phyloP scores from a whole-genome alignment of 2,113 vertebrate genomes.

The Eulemur rufifrons region DNA sequence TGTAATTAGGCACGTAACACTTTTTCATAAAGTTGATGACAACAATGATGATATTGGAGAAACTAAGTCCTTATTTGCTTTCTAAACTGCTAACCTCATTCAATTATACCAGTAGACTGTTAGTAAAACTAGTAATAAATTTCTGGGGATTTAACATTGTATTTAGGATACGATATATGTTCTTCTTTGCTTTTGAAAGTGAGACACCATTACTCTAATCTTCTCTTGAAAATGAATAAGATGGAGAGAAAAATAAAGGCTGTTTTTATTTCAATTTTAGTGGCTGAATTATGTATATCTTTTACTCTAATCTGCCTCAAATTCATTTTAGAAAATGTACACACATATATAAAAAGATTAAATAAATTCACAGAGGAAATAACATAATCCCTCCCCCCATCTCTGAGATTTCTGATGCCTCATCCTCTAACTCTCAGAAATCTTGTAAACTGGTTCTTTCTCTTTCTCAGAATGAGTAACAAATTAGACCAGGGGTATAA shows the following conservation, averaged over 20 bases:
- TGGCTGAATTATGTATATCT: background rate
- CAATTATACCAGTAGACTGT: background rate
- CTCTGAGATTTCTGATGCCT: background rate
- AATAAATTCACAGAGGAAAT: background rate
- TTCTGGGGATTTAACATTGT: background rate
- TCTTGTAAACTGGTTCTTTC: background rate
- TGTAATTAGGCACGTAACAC: background rate
- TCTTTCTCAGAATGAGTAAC: slow-evolving; percentile 20
- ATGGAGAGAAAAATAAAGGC: background rate
- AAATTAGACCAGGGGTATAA: background rate
- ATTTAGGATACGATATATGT: background rate
- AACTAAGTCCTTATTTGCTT: background rate
- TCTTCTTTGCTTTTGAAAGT: background rate
- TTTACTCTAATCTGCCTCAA: background rate
- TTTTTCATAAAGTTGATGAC: background rate
- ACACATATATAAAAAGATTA: slow-evolving; percentile 1
- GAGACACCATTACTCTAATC: background rate
- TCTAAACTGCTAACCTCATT: background rate
- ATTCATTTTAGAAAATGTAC: slow-evolving; percentile 22
- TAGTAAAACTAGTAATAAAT: background rate
- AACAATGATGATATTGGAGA: background rate
- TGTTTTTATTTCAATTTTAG: background rate
- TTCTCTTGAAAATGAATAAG: background rate
- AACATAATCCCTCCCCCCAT: accelerated
- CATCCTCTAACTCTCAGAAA: background rate